Evolutionary conservation across 2,888 invertebrate species (phyloP).

Genomic region (Baronia brevicornis): DNA sequence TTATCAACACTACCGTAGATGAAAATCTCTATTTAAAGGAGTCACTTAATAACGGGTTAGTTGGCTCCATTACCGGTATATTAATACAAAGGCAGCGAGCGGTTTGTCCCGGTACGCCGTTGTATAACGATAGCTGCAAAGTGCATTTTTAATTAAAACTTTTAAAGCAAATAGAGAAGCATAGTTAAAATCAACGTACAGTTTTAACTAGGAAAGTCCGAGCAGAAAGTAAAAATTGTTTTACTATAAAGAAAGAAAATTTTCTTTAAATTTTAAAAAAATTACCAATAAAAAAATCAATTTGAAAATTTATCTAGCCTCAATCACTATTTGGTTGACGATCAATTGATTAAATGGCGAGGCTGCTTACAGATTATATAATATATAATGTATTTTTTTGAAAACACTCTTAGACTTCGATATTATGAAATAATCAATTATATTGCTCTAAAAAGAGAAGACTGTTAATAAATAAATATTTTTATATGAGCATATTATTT

Average conservation of each 20-base stretch:
- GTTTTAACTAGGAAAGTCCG: constrained; percentile 3
- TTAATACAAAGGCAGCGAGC: constrained; percentile 15
- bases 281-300: neutral
- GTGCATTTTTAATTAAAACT: constrained; percentile 15
- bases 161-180: constrained; percentile 10
- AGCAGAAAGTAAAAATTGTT: constrained; percentile 2
- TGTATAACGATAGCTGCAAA: constrained; percentile 6
- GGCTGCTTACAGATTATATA: too few species aligned
- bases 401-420: too few species aligned
- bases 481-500: too few species aligned
- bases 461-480: too few species aligned
- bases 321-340: too few species aligned
- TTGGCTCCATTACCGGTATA: constrained; percentile 16
- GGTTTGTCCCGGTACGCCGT: constrained; percentile 5
- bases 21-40: constrained; percentile 17
- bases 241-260: neutral
- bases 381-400: too few species aligned
- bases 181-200: constrained; percentile 9
- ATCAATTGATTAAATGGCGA: too few species aligned
- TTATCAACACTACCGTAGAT: constrained; percentile 13
- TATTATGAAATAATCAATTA: too few species aligned
- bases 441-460: too few species aligned
- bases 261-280: neutral
- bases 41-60: constrained; percentile 16
- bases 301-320: too few species aligned